phyloP scores from a whole-genome alignment of 2,113 vertebrate species.

The Megaptera novaeangliae region DNA sequence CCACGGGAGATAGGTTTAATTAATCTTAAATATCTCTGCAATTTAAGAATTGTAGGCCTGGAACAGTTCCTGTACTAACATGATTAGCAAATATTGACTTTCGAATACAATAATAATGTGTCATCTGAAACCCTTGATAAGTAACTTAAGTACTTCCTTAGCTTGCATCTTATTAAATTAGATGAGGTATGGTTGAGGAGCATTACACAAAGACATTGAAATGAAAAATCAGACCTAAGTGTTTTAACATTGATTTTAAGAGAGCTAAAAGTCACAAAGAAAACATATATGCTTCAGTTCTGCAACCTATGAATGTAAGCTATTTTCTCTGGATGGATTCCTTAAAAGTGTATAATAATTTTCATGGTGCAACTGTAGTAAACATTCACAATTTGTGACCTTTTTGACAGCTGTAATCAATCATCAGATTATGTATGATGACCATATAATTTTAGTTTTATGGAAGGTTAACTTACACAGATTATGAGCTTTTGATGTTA shows the following conservation, averaged over 20 bases:
- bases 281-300: constrained; percentile 51
- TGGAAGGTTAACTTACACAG: constrained; percentile 78
- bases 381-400: constrained; percentile 74
- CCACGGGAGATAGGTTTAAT: constrained; percentile 79
- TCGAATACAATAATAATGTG: constrained; percentile 85
- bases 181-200: constrained; percentile 75
- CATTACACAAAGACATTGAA: constrained; percentile 78
- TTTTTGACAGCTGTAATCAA: constrained; percentile 75
- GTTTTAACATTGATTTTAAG: constrained; percentile 83
- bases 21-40: constrained; percentile 83
- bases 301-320: constrained; percentile 45
- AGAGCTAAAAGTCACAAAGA: constrained; percentile 72
- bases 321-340: constrained; percentile 57
- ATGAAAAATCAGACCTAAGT: constrained; percentile 82
- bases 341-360: constrained; percentile 52
- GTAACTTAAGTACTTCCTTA: constrained; percentile 87
- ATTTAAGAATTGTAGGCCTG: constrained; percentile 81
- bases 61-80: constrained; percentile 85
- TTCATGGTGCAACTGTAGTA: constrained; percentile 65
- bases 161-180: constrained; percentile 86
- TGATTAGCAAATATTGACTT: constrained; percentile 89
- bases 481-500: constrained; percentile 80
- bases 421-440: constrained; percentile 80
- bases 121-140: constrained; percentile 87
- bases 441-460: constrained; percentile 80